Base-by-base conservation (phyloP, 2,888 invertebrate genomes). In the Pristionchus maxplancki region DNA sequence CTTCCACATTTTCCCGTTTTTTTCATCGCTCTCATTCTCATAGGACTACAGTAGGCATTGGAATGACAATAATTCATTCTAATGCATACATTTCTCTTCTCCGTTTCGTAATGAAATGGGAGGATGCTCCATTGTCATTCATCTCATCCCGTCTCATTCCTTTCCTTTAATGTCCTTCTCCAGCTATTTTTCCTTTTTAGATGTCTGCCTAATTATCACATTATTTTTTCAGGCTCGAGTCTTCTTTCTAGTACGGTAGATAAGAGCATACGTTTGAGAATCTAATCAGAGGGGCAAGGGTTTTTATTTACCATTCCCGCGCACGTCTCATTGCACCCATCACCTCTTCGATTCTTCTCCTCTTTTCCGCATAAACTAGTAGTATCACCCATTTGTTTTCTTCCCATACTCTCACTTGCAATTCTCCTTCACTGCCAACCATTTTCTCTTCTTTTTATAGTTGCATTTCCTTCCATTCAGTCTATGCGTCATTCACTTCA, bases 61-160 rank as follows among this genome's bases (percentile, higher is more conserved):
- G 28, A 78, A 78, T 40, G 78, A 48, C 78, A 78, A 78, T 78
- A 78, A 78, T 78, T 78, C 78, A 78, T 78, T 78, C 44, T 44
- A 78, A 78, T 78, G 78, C 78, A 78, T 78, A 48, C 78, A 78
- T 78, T 78, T 24, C 28, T 44, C 71, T 37, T 20, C 71, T n/a
- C 71, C 78, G 48, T 78, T 78, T 78, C 78, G 78, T 78, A 78
- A 78, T 78, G 78, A 78, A 78, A 40, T 24, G 78, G 37, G 37
- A 44, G 44, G 34, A 48, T 24, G 44, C 78, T 44, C 44, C 78
- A 78, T 78, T 78, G 44, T 48, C 78, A 48, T 78, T 44, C 78
- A 48, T 48, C n/a, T 78, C 44, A 48, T 78, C 9, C 78, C 71
- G 6, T 78, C 44, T 78, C 78, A 40, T 78, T 78, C 78, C 34